Evolutionary conservation across 2,888 invertebrate species (phyloP), one percentile per base, ranked within the genome.

Genomic region (Leptogaster cylindrica): DNA sequence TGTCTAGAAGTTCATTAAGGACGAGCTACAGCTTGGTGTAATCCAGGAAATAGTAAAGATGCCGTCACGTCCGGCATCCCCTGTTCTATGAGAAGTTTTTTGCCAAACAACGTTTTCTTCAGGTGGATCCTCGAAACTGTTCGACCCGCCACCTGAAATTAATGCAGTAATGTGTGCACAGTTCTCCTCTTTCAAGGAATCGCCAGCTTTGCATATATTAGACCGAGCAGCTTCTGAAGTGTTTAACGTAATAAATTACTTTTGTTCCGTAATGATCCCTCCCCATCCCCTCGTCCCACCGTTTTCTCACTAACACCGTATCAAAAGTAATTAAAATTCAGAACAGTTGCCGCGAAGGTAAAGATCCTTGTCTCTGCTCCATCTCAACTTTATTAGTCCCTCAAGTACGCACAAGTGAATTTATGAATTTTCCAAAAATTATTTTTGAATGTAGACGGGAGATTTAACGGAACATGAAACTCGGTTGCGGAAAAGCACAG

Each of bases 1-100:
- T 69, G 58, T 65, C 51, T 67, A 69, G 65, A 39, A 69, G 67
- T 65, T 69, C 67, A 69, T 69, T 69, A 69, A 25, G 44, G 2
- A 12, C 51, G n/a, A 2, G n/a, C n/a, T n/a, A 27, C 25, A 25
- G 48, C 25, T 25, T 8, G 20, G 31, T 33, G 39, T 55, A 55
- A 55, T 55, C 55, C 55, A 36, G 55, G 36, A 55, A 55, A 55
- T 55, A 55, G 55, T 55, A 36, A 36, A 20, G 36, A 55, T 55
- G 55, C 55, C 55, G 55, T 55, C 55, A 55, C 55, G 55, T 55
- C 36, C 55, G 55, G 16, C 23, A 55, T 55, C 12, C 50, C 23
- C 23, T 23, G 33, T 31, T 55, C 23, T 18, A 18, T 20, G 36
- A 12, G 18, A 39, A 55, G 55, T 55, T 55, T 55, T 55, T 55